A percentile compares a stretch with the other conserved stretches of the same genome.
These are phyloP conservation scores for Nettapus auritus DNA, from an alignment of 2,113 vertebrate genomes.

Conservation along the genomic window DNA sequence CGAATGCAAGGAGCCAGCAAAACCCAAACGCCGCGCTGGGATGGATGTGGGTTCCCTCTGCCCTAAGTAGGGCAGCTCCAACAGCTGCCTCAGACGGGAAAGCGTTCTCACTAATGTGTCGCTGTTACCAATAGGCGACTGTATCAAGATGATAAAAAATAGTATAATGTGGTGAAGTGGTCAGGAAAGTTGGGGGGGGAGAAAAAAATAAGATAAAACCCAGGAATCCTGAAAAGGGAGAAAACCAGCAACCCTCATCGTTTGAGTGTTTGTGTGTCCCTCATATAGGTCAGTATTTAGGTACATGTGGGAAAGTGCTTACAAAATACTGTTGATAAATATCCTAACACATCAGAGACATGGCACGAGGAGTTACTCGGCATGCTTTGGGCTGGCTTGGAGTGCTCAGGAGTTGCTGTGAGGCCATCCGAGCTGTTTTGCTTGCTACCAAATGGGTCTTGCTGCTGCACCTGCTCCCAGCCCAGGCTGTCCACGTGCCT, in stretches of 20 bases:
- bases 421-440: not conserved
- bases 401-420: not conserved
- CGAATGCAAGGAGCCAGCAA: not conserved
- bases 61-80: not conserved
- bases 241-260: not conserved
- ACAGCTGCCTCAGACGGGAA: not conserved
- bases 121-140: not conserved
- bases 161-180: not conserved
- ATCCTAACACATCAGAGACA: not conserved
- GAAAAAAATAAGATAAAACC: not conserved
- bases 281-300: not conserved
- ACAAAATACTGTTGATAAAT: not conserved
- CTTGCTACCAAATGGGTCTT: not conserved
- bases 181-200: not conserved
- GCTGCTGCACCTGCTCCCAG: not conserved
- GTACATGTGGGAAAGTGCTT: not conserved
- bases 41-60: not conserved
- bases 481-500: too few species aligned
- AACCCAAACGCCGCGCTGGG: not conserved
- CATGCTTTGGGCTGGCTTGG: not conserved
- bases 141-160: not conserved
- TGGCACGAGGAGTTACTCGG: rapidly evolving
- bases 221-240: not conserved
- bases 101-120: not conserved
- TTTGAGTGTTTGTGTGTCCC: not conserved